Percentiles rank a stretch among this genome's conserved stretches.
Evolutionary conservation across 1,140 invertebrate genomes (phyloP).

Genomic region (Monomorium pharaonis): DNA sequence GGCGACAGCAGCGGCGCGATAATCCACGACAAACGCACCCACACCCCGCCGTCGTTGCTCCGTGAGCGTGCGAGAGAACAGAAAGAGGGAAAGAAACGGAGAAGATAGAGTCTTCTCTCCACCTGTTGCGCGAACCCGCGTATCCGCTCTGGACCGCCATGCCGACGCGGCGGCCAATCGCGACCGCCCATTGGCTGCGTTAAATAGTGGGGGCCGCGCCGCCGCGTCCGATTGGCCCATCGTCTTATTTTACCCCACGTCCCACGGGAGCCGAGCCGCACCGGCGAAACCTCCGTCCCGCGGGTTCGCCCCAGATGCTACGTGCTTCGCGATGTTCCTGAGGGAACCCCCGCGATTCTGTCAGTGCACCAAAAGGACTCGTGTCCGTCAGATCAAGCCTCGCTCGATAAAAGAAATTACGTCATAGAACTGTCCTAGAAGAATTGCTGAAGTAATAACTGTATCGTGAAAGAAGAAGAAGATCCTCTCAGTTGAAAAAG

Average conservation of each 20-base stretch:
- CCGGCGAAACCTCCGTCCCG: slow-evolving; percentile 8
- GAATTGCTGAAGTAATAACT: neutral
- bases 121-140: slow-evolving; percentile 79
- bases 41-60: slow-evolving; percentile 26
- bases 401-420: slow-evolving; percentile 5
- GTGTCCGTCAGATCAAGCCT: neutral
- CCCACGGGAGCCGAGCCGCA: slow-evolving; percentile 68
- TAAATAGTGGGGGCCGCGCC: slow-evolving; percentile 76
- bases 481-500: neutral
- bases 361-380: slow-evolving; percentile 57
- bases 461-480: slow-evolving; percentile 24
- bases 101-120: slow-evolving; percentile 60
- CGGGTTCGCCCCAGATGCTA: slow-evolving; percentile 64
- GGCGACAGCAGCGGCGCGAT: slow-evolving; percentile 62
- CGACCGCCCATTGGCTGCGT: slow-evolving; percentile 69
- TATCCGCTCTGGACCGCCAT: slow-evolving; percentile 78
- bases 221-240: slow-evolving; percentile 74
- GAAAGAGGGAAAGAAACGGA: slow-evolving; percentile 12
- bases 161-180: slow-evolving; percentile 80
- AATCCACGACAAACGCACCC: slow-evolving; percentile 68
- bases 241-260: slow-evolving; percentile 70
- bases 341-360: slow-evolving; percentile 61
- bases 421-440: neutral
- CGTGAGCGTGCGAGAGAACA: neutral
- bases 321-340: slow-evolving; percentile 56